Evolutionary conservation across 2,888 invertebrate genomes (phyloP), one percentile per base, ranked within the genome.

Genomic region (Thecocarcelia acutangulata): DNA sequence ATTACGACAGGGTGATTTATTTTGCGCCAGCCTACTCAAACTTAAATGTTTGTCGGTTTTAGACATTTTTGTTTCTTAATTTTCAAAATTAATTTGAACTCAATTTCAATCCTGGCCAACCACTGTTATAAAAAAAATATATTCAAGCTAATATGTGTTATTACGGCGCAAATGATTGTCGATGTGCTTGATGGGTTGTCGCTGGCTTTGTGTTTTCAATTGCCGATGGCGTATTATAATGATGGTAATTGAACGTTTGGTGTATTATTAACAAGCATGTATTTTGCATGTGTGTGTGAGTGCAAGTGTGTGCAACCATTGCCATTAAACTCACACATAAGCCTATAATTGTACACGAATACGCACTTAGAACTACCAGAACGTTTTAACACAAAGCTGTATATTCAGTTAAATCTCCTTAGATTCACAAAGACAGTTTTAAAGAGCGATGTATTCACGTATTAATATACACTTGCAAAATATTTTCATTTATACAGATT

Each of bases 241-340:
- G 37, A 66, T 59, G 70, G 44, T 59, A 78, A 78, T 72, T 78
- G 58, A 70, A 58, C 63, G 63, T 70, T 64, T 70, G 54, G 54
- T 56, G 15, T 44, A 52, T 52, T 44, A 63, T 59, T 50, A 44
- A 56, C 44, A n/a, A 8, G 33, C 33, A 33, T 33, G 33, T 33
- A 3, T 28, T 28, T 28, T 28, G 28, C 28, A 28, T 33, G 21
- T 3, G 2, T 9, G 8, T 19, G 40, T 21, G 24, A 6, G 1
- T 21, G 8, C 15, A 44, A 6, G 33, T 33, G 33, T 33, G 6
- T 33, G 5, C 9, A 8, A 33, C 33, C 33, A 33, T 9, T 33
- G 9, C 33, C 33, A 33, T 33, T 33, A 33, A 33, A 33, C 33
- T 33, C 11, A 37, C 28, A 50, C 50, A 15, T 33, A 3, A 24